Percentiles rank a stretch among this genome's conserved stretches.
phyloP scores from a whole-genome alignment of 2,797 vertebrate species.

The Emydoidea blandingii region DNA sequence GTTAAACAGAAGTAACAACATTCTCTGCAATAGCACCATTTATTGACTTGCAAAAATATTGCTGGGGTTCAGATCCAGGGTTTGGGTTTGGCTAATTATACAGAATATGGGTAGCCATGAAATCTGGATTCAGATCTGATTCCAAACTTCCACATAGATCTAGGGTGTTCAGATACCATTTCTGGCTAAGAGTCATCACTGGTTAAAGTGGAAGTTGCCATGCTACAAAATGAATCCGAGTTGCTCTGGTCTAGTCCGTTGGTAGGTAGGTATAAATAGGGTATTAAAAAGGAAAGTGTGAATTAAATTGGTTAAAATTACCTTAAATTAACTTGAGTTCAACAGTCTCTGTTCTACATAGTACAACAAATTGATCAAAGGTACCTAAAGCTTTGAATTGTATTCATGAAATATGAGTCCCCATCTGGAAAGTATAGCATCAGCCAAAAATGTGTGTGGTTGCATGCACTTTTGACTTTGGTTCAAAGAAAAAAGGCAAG shows the following conservation, averaged over 20 bases:
- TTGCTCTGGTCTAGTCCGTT: not conserved
- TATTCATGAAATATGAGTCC: conserved; percentile 37
- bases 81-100: not conserved
- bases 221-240: not conserved
- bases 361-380: conserved; percentile 46
- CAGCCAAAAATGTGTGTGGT: conserved; percentile 47
- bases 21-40: not conserved
- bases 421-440: conserved; percentile 48
- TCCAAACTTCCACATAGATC: not conserved
- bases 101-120: rapidly evolving
- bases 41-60: not conserved
- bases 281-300: not conserved
- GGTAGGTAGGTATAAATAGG: not conserved
- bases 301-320: conserved; percentile 1
- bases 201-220: not conserved
- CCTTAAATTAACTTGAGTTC: conserved; percentile 34
- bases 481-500: conserved; percentile 40
- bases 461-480: conserved; percentile 33
- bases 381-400: conserved; percentile 47
- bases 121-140: not conserved
- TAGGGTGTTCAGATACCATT: not conserved
- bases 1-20: not conserved
- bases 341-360: conserved; percentile 19
- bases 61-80: not conserved
- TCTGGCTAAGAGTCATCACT: not conserved